A percentile compares a stretch with the other conserved stretches of the same genome.
These are phyloP conservation scores for Danaus chrysippus DNA, from an alignment of 2,888 invertebrate species.

Conservation along the genomic window DNA sequence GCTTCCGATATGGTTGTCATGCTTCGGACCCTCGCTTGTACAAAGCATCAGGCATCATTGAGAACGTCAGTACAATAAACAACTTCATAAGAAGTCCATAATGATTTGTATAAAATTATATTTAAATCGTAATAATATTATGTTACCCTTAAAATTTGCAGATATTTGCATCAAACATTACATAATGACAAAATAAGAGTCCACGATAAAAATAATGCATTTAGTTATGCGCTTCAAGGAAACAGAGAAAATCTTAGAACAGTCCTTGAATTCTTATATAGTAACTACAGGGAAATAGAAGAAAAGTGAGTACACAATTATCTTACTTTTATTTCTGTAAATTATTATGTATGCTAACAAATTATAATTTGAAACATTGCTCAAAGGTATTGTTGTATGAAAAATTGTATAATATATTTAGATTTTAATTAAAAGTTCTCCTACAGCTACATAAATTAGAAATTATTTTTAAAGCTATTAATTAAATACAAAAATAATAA, in stretches of 20 bases:
- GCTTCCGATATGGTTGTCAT: conserved; percentile 79
- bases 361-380: neutral
- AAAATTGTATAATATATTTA: too few relatives aligned
- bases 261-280: conserved; percentile 74
- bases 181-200: conserved; percentile 63
- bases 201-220: conserved; percentile 69
- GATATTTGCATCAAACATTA: conserved; percentile 72
- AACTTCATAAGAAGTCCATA: neutral
- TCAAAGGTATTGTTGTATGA: too few relatives aligned
- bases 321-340: neutral
- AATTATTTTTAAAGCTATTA: too few relatives aligned
- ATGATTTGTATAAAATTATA: neutral
- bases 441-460: too few relatives aligned
- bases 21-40: conserved; percentile 72
- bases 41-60: conserved; percentile 45
- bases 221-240: conserved; percentile 73
- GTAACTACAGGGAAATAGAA: conserved; percentile 46
- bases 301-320: conserved; percentile 43
- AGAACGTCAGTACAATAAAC: conserved; percentile 46
- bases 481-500: too few relatives aligned
- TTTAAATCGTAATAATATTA: too few relatives aligned
- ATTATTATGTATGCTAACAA: neutral
- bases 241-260: conserved; percentile 75
- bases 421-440: too few relatives aligned
- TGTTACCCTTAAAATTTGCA: conserved; percentile 41